phyloP scores from a whole-genome alignment of 1,140 invertebrate species.

The Listronotus bonariensis region DNA sequence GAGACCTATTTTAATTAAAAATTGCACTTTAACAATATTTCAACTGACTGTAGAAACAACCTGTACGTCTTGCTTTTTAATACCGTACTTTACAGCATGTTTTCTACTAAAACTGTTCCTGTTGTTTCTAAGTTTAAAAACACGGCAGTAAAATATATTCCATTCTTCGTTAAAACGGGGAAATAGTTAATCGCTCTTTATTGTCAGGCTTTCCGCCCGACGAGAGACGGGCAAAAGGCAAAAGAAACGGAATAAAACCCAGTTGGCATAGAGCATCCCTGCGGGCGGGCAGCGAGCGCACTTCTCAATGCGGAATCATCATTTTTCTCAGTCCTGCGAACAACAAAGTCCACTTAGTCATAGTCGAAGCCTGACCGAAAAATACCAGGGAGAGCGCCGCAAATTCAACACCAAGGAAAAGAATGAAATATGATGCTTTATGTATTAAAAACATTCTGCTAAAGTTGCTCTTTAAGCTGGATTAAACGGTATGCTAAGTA shows the following conservation, averaged over 20 bases:
- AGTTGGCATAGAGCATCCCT: constrained; percentile 35
- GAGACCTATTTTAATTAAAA: too few relatives aligned
- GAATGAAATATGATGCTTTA: constrained; percentile 40
- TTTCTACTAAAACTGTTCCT: too few relatives aligned
- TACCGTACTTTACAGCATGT: too few relatives aligned
- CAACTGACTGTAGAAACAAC: too few relatives aligned
- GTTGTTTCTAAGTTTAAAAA: too few relatives aligned
- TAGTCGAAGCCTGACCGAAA: constrained; percentile 54
- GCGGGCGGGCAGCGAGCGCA: constrained; percentile 48
- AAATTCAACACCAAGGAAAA: constrained; percentile 44
- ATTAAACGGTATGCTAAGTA: too few relatives aligned
- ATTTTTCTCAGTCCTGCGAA: constrained; percentile 58
- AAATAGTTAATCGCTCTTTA: constrained; percentile 32
- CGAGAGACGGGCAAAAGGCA: constrained; percentile 24
- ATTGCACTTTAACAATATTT: too few relatives aligned
- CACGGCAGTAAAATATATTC: too few relatives aligned
- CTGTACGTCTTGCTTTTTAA: too few relatives aligned
- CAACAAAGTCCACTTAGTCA: constrained; percentile 60
- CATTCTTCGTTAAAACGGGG: constrained; percentile 25
- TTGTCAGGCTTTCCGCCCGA: constrained; percentile 31
- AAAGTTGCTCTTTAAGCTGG: not conserved
- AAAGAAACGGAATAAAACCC: constrained; percentile 35
- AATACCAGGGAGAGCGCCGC: constrained; percentile 49
- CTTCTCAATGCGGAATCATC: constrained; percentile 56
- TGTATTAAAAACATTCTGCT: constrained; percentile 38